These are phyloP conservation scores for Heteronetta atricapilla DNA, from an alignment of 2,113 vertebrate genomes.

Conservation along the genomic window DNA sequence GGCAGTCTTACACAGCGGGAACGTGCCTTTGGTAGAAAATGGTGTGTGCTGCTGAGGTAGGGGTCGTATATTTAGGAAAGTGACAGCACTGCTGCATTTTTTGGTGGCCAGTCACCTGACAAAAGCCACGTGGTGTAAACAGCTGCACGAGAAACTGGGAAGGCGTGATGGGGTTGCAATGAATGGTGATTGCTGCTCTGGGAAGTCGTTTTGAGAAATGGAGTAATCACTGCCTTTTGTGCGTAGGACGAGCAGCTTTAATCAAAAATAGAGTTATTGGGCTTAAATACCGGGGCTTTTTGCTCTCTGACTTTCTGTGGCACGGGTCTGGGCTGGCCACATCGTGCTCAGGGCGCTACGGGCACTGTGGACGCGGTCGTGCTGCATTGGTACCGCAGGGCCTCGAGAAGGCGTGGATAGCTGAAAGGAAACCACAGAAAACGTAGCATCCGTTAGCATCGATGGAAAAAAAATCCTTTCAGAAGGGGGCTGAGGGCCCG, in stretches of 20 bases:
- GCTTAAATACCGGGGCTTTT: neutral
- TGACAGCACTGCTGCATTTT: neutral
- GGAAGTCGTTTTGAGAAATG: neutral
- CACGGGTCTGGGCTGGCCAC: neutral
- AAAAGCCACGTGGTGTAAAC: neutral
- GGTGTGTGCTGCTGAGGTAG: neutral
- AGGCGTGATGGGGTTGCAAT: neutral
- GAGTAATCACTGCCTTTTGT: neutral
- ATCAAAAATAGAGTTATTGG: neutral
- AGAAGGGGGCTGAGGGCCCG: neutral
- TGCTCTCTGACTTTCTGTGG: neutral
- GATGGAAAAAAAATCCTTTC: neutral
- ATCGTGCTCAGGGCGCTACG: neutral
- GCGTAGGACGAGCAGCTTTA: neutral
- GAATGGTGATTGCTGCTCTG: neutral
- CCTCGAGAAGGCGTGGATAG: neutral
- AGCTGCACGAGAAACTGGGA: neutral
- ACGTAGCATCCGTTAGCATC: neutral
- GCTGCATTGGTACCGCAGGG: neutral
- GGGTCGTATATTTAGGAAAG: neutral
- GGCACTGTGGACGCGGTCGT: neutral
- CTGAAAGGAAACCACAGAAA: neutral
- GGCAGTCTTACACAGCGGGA: neutral
- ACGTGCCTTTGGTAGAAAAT: neutral
- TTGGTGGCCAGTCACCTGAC: neutral